These are phyloP conservation scores for Tipula unca DNA, from an alignment of 2,888 invertebrate genomes.

Conservation along the genomic window DNA sequence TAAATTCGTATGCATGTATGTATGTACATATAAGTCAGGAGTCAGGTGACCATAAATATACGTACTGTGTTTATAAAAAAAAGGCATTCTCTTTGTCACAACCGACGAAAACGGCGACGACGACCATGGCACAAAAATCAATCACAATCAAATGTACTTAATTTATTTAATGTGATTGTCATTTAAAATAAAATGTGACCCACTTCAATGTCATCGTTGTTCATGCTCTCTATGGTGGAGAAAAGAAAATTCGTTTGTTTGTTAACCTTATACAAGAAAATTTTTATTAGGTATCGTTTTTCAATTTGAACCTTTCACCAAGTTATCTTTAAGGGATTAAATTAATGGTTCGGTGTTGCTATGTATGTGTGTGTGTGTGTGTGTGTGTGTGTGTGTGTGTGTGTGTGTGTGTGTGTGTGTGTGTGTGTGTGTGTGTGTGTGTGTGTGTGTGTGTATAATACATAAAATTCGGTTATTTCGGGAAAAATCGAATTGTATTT, in stretches of 20 bases:
- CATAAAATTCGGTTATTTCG: background rate
- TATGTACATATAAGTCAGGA: background rate
- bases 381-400: no score
- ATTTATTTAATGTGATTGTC: conserved; percentile 8
- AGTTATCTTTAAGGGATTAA: background rate
- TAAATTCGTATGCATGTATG: background rate
- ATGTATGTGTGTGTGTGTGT: no score
- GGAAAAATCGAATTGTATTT: background rate
- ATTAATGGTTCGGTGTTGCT: background rate
- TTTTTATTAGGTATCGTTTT: background rate
- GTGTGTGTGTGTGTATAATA: background rate
- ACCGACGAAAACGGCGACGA: background rate
- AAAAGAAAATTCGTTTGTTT: background rate
- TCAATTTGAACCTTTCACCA: background rate
- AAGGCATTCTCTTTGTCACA: background rate
- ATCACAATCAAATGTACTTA: conserved; percentile 8
- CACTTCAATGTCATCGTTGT: background rate
- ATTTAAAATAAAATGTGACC: background rate
- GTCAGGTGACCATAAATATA: background rate
- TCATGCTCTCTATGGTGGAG: background rate
- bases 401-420: no score
- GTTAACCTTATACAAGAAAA: background rate
- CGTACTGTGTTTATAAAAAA: background rate
- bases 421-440: no score
- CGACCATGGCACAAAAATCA: background rate